Evolutionary conservation across 2,888 invertebrate species (phyloP), one percentile per base, ranked within the genome.

Genomic region (Ditylenchus weischeri): DNA sequence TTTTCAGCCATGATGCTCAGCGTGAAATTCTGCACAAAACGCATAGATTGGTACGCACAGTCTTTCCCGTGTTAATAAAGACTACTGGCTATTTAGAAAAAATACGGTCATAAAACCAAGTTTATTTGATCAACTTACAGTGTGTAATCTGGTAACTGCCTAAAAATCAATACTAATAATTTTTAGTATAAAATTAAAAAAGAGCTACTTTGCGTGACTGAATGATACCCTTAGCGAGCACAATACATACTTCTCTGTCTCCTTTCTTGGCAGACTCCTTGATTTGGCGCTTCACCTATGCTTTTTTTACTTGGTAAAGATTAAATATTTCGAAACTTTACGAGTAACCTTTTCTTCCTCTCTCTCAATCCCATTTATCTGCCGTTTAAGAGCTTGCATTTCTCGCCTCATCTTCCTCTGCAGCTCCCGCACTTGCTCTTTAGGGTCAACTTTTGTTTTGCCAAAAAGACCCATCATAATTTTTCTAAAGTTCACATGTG

Each of bases 201-300:
- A 60, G 54, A 60, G 11, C 50, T 65, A 50, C 80, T 64, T 78
- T 81, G 94, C 79, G 70, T 1, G 82, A 82, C 59, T 81, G 79
- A 21, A 83, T 68, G 29, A 82, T 61, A 2, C 77, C 76, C 60
- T 82, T 82, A 10, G 81, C 82, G 10, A 81, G 71, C 62, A 81
- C 73, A 65, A 89, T 88, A 83, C 95, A 95, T 0, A 94, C 91
- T 84, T 93, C 94, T 80, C 90, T 90, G 83, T 98, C 94, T 66
- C 89, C 91, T 83, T 94, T 95, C 75, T 91, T 89, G 0, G 95
- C 96, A 2, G 96, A 93, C 82, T 94, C 93, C 84, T 95, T 96
- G 36, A 98, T 84, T 0, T 93, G 90, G 61, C 89, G 86, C 83
- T 93, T 95, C 0, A 94, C 75, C 79, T 79, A 59, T 66, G 75